Conservation (phyloP, 2,888 invertebrate genomes). For the Brenthis daphne region DNA sequence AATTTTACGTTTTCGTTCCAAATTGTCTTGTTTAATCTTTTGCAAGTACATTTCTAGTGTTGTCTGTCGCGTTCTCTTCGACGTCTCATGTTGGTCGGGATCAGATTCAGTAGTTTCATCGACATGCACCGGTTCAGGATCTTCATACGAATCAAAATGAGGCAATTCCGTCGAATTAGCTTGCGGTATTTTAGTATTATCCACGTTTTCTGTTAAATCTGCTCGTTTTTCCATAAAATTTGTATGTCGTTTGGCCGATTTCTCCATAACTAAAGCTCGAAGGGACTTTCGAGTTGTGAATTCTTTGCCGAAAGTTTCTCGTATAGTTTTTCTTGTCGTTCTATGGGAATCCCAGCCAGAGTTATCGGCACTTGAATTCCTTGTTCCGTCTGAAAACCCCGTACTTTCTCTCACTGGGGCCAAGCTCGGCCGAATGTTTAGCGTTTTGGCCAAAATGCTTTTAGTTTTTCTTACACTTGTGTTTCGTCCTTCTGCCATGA, state of each 20-base stretch:
- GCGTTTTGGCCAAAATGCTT: slow-evolving; percentile 51
- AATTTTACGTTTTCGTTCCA: slow-evolving; percentile 53
- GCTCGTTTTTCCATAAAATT: slow-evolving; percentile 17
- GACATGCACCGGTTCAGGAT: slow-evolving; percentile 15
- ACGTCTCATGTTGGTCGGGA: slow-evolving; percentile 49
- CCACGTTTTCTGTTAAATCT: background rate
- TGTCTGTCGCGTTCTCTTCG: slow-evolving; percentile 50
- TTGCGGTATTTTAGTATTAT: slow-evolving; percentile 22
- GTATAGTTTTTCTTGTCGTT: slow-evolving; percentile 66
- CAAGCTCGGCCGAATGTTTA: slow-evolving; percentile 51
- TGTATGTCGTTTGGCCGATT: slow-evolving; percentile 63
- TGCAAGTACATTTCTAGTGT: slow-evolving; percentile 56
- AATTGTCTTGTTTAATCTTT: slow-evolving; percentile 56
- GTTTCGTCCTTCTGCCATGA: slow-evolving; percentile 50
- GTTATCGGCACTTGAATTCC: slow-evolving; percentile 62
- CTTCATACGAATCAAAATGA: slow-evolving; percentile 34
- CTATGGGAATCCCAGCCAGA: slow-evolving; percentile 76
- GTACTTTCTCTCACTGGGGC: slow-evolving; percentile 55
- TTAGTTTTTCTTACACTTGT: slow-evolving; percentile 57
- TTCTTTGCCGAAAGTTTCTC: slow-evolving; percentile 70
- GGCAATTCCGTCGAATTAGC: slow-evolving; percentile 33
- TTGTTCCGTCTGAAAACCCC: slow-evolving; percentile 55
- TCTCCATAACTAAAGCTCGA: slow-evolving; percentile 70
- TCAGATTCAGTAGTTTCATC: slow-evolving; percentile 16
- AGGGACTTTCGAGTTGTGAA: slow-evolving; percentile 68